phyloP scores from a whole-genome alignment of 2,797 vertebrate species.

The Fistularia commersonii region DNA sequence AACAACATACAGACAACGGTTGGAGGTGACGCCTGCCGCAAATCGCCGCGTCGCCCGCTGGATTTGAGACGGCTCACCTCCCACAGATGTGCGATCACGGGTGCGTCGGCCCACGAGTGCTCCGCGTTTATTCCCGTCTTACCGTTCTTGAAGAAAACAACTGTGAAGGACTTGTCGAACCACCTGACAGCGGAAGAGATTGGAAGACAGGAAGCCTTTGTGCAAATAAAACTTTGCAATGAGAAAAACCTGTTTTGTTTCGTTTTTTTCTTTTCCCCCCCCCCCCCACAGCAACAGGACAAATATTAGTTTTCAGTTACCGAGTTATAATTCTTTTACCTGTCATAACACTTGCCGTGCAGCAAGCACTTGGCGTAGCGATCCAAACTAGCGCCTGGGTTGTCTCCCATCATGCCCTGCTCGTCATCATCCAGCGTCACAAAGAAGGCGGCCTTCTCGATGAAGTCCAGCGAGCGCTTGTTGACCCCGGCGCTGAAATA shows the following conservation, averaged over 20 bases:
- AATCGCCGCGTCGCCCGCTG: not conserved
- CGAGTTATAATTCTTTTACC: conserved; percentile 61
- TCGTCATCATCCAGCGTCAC: conserved; percentile 83
- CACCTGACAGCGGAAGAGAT: conserved; percentile 57
- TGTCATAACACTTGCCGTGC: conserved; percentile 86
- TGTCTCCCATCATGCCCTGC: conserved; percentile 76
- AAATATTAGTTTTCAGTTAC: conserved; percentile 1
- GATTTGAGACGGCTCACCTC: conserved; percentile 69
- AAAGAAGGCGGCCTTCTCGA: conserved; percentile 90
- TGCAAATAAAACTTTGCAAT: not conserved
- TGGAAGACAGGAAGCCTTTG: not conserved
- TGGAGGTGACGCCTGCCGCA: no score
- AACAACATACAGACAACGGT: conserved; percentile 18
- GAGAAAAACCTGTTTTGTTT: no score
- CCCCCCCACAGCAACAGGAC: no score
- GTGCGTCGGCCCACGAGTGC: conserved; percentile 88
- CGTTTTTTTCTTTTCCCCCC: no score
- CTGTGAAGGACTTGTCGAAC: conserved; percentile 85
- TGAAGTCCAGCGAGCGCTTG: conserved; percentile 76
- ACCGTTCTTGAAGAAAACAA: conserved; percentile 85
- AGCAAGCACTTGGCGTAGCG: conserved; percentile 82
- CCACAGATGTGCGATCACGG: conserved; percentile 84
- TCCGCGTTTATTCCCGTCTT: conserved; percentile 86
- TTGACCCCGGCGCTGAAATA: conserved; percentile 79
- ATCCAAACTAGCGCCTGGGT: conserved; percentile 77